Evolutionary conservation across 2,113 vertebrate genomes (phyloP).

Genomic region (Oncorhynchus kisutch): DNA sequence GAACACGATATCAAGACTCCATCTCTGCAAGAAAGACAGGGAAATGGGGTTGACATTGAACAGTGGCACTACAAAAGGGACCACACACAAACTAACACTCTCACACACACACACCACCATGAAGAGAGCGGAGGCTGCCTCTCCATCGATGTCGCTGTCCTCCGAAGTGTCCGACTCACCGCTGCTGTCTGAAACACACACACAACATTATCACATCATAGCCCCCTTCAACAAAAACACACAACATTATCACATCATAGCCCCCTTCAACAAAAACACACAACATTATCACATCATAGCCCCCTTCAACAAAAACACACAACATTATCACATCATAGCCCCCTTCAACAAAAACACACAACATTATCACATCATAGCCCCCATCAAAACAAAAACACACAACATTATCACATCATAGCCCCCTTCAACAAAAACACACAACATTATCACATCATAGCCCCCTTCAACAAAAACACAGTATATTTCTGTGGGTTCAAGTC

Average conservation of each 20-base stretch:
- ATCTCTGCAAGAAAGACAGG: not conserved
- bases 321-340: too few species aligned
- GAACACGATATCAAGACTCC: not conserved
- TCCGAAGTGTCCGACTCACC: slow-evolving; percentile 89
- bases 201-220: not conserved
- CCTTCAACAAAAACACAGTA: not conserved
- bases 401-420: not conserved
- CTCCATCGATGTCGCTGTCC: slow-evolving; percentile 91
- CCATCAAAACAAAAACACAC: not conserved
- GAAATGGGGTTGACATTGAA: not conserved
- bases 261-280: too few species aligned
- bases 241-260: not conserved
- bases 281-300: too few species aligned
- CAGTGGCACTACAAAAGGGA: not conserved
- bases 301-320: too few species aligned
- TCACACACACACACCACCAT: slow-evolving; percentile 73
- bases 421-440: not conserved
- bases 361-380: too few species aligned
- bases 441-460: too few species aligned
- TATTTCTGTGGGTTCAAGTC: not conserved
- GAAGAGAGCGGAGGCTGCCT: slow-evolving; percentile 86
- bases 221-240: not conserved
- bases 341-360: too few species aligned
- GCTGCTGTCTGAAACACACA: slow-evolving; percentile 80
- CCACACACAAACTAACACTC: slow-evolving; percentile 12